Evolutionary conservation across 1,140 invertebrate species (phyloP).

Genomic region (Sitobion miscanthi): DNA sequence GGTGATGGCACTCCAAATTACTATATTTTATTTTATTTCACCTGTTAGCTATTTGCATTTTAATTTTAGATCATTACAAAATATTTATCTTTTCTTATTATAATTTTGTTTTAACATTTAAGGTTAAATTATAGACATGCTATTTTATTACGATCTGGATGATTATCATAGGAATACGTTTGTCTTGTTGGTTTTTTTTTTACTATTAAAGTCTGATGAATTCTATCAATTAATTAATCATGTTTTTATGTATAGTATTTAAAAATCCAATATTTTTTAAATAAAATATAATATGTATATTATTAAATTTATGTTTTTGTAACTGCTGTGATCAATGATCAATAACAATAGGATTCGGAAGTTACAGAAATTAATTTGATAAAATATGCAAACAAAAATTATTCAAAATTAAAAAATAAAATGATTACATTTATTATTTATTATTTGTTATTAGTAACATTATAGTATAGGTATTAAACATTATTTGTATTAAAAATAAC

Average conservation of each 20-base stretch:
- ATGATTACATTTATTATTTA: background rate
- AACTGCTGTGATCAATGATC: background rate
- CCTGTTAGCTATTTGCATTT: background rate
- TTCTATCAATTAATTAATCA: background rate
- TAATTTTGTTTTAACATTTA: background rate
- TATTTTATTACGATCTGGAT: background rate
- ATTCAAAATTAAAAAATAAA: background rate
- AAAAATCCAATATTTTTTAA: conserved; percentile 13
- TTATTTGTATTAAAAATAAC: no score
- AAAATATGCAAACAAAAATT: background rate
- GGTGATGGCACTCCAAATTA: background rate
- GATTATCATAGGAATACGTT: no score
- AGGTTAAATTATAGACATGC: background rate
- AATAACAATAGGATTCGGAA: background rate
- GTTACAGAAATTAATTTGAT: background rate
- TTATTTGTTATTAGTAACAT: background rate
- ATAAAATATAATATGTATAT: background rate
- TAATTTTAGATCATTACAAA: background rate
- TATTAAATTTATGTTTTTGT: conserved; percentile 5
- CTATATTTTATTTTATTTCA: background rate
- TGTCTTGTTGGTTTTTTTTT: background rate
- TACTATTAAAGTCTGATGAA: conserved; percentile 11
- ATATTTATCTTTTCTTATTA: background rate
- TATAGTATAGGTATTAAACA: no score
- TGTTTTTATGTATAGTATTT: conserved; percentile 36